A percentile compares a stretch with the other conserved stretches of the same genome.
These are phyloP conservation scores for Prietella phreatophila DNA, from an alignment of 2,113 vertebrate genomes.

Conservation along the genomic window DNA sequence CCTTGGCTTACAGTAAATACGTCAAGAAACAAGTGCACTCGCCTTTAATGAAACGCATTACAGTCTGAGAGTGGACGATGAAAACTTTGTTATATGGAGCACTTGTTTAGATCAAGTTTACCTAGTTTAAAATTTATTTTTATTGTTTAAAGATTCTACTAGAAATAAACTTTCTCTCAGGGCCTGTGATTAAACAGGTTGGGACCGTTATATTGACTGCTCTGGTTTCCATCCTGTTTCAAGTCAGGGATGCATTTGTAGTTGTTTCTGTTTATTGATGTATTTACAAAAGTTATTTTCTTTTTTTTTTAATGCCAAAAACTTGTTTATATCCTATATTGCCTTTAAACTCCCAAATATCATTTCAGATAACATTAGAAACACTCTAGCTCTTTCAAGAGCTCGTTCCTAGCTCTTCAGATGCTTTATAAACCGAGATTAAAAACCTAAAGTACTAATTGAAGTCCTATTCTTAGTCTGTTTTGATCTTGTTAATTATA, in stretches of 20 bases:
- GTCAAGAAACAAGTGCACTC: neutral
- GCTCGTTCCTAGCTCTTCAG: neutral
- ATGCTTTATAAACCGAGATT: neutral
- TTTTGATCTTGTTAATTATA: neutral
- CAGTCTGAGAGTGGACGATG: neutral
- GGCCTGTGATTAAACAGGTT: conserved; percentile 30
- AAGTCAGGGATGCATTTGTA: neutral
- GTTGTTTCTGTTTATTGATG: neutral
- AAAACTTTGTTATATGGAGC: neutral
- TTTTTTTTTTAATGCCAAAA: neutral
- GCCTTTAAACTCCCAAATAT: neutral
- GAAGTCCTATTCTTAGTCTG: neutral
- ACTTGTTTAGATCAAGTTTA: too few species aligned
- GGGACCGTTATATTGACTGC: neutral
- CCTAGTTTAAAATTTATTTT: too few species aligned
- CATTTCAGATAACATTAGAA: neutral
- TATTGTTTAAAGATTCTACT: too few species aligned
- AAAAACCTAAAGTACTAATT: neutral
- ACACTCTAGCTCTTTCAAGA: too few species aligned
- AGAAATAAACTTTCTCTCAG: conserved; percentile 6
- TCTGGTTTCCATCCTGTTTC: neutral
- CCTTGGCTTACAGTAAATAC: neutral
- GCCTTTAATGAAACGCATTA: neutral
- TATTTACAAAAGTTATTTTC: neutral
- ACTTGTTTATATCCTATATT: neutral